These are phyloP conservation scores for Congeria kusceri DNA, from an alignment of 2,888 invertebrate species.

Conservation along the genomic window DNA sequence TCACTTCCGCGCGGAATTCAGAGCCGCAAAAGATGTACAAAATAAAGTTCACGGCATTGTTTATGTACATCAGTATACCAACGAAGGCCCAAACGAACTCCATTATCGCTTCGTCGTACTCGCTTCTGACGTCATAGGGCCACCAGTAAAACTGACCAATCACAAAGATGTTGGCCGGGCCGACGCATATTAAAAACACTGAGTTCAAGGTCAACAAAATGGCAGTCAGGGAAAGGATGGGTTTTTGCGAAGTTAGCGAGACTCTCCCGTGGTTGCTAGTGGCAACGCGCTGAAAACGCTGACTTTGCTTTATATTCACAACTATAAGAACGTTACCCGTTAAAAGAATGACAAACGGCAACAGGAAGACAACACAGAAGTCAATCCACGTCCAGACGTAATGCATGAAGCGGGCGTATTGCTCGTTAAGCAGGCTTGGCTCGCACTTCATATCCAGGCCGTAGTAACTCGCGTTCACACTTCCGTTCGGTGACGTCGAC, in stretches of 20 bases:
- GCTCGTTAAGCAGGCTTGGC: constrained; percentile 7
- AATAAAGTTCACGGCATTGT: constrained; percentile 72
- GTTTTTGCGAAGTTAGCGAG: neutral
- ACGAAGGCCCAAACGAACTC: constrained; percentile 58
- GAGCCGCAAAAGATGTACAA: constrained; percentile 73
- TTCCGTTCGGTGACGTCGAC: neutral
- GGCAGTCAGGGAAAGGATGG: constrained; percentile 64
- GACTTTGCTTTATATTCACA: constrained; percentile 54
- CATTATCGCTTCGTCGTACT: constrained; percentile 13
- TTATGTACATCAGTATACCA: constrained; percentile 71
- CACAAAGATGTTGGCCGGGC: constrained; percentile 66
- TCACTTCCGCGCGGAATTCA: constrained; percentile 67
- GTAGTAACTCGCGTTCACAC: neutral
- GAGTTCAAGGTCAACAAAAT: constrained; percentile 68
- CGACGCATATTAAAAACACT: constrained; percentile 67
- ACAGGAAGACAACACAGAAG: constrained; percentile 63
- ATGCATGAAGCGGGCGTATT: constrained; percentile 47
- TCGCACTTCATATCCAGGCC: constrained; percentile 19
- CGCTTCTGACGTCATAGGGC: neutral
- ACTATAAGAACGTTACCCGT: constrained; percentile 72
- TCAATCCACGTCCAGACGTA: constrained; percentile 75
- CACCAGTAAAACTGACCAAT: constrained; percentile 58
- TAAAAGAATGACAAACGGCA: constrained; percentile 71
- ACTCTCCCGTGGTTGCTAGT: constrained; percentile 2
- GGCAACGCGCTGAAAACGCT: constrained; percentile 28